Base-by-base conservation (phyloP, 2,797 vertebrate species). In the Varecia variegata region DNA sequence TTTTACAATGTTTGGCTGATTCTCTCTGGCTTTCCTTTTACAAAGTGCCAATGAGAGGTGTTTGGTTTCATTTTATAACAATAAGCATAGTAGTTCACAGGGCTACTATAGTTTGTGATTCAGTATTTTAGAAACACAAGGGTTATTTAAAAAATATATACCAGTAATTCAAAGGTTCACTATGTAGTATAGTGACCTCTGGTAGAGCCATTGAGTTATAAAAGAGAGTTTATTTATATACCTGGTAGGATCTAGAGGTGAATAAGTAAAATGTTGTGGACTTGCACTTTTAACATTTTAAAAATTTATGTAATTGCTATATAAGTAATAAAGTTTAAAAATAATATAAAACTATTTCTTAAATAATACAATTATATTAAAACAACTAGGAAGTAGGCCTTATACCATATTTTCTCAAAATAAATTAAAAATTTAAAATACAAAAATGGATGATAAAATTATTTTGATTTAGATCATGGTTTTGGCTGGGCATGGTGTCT, bases 41-140 rank as follows among this genome's bases (percentile, higher is more conserved):
- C 35, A 11, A 74, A 45, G 12, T 40, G 1, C 43, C 43, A 20
- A 18, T 13, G 10, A 17, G 84, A 95, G 17, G 1, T 45, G 18
- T 94, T 94, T 80, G 47, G 10, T 79, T 92, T 88, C 21, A n/a
- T 87, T 93, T 95, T 54, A 18, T 71, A 90, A 25, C 21, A 7
- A 18, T 68, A 76, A 95, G 11, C 45, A 56, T n/a, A 40, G 8
- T 40, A 50, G 15, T 47, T 89, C 56, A 79, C 15, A 40, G 2
- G 43, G 11, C 14, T 70, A 50, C 43, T 65, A 1, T 15, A 50
- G 21, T 90, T 74, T 92, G 8, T 83, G 40, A 91, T 43, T 92
- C 21, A 30, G 7, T 65, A 70, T 74, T 89, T 92, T 81, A 71
- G 45, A 93, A 83, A 60, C 7, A 45, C 7, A n/a, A 89, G 62